Evolutionary conservation across 2,888 invertebrate genomes (phyloP), one percentile per base, ranked within the genome.

Genomic region (Scotopteryx bipunctaria): DNA sequence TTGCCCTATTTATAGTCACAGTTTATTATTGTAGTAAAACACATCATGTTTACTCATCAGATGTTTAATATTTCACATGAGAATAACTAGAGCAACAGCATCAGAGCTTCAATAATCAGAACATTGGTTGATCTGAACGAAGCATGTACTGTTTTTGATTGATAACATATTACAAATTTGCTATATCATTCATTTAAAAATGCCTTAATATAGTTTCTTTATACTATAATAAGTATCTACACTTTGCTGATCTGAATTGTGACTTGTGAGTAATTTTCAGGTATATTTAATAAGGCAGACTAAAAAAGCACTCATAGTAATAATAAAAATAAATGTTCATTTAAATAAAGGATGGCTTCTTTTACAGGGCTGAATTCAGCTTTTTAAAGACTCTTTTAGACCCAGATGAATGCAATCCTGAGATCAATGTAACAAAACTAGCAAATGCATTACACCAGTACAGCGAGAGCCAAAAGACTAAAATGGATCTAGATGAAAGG

Each of bases 401-500:
- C 57, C 89, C 89, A 0, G 79, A 85, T 1, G 76, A 83, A 16
- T 73, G 58, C 2, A 86, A 89, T 61, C 88, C 89, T 0, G 83
- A 84, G 59, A 82, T 90, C 29, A 78, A 73, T 63, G 88, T 85
- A 31, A 67, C 73, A 1, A 80, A 76, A 60, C 63, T 90, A 9
- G 86, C 90, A 0, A 73, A 63, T 19, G 82, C 83, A 0, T 61
- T 90, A 3, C 81, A 79, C 49, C 79, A 83, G 51, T 89, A 83
- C 63, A 86, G 86, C 51, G 84, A 85, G 54, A 81, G 66, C 43
- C 85, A 86, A 57, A 86, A 86, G 57, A 64, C 68, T 21, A 89
- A 87, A 66, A 66, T 79, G 38, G 88, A 90, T 53, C 67, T 87
- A 17, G 90, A 90, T 55, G 90, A 90, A 59, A 90, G 90, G 90